Percentiles rank a stretch among this genome's conserved stretches.
phyloP scores from a whole-genome alignment of 1,140 invertebrate genomes.

The Olivierus martensii region DNA sequence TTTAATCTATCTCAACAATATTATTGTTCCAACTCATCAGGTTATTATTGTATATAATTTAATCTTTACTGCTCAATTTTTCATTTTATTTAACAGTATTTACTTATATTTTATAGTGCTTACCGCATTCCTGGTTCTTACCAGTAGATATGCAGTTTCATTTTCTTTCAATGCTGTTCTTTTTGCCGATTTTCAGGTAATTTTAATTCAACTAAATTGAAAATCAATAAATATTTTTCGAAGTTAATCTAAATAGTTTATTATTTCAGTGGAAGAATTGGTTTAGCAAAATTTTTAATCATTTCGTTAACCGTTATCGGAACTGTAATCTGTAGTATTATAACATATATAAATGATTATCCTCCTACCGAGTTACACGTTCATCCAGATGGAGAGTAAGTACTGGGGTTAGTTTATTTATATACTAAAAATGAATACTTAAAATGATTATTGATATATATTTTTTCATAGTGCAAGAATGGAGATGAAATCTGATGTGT shows the following conservation, averaged over 20 bases:
- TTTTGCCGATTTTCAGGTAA: constrained; percentile 13
- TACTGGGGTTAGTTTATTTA: too few species aligned
- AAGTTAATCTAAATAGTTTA: background rate
- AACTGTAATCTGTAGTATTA: background rate
- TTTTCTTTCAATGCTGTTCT: constrained; percentile 5
- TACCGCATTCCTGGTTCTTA: constrained; percentile 16
- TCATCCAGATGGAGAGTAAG: background rate
- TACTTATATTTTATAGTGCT: background rate
- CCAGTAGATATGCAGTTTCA: constrained; percentile 15
- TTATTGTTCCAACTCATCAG: background rate
- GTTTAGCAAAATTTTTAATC: background rate
- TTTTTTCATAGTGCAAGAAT: constrained; percentile 1
- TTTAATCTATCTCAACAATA: background rate
- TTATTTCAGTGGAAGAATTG: background rate
- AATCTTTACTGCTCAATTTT: background rate
- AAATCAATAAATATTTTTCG: background rate
- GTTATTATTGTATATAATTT: background rate
- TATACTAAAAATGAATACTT: too few species aligned
- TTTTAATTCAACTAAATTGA: background rate
- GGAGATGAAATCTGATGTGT: constrained; percentile 5
- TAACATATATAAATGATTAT: background rate
- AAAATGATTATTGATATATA: background rate
- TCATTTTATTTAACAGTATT: background rate
- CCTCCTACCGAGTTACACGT: background rate
- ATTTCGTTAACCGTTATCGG: background rate